These are phyloP conservation scores for Psittacula cyanocephala DNA, from an alignment of 2,113 vertebrate species.

Conservation along the genomic window DNA sequence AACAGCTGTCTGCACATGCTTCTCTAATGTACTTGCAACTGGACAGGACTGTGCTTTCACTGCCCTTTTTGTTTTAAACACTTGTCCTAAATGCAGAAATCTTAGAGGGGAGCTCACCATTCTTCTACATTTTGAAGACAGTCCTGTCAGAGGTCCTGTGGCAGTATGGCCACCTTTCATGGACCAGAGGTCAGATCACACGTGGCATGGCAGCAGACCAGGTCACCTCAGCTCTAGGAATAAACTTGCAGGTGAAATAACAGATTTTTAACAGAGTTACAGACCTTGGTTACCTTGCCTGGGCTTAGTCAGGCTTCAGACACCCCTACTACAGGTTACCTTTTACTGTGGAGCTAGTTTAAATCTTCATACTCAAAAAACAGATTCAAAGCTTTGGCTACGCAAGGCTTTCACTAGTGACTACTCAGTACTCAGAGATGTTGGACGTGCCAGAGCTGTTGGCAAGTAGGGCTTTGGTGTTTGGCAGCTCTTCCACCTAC, in stretches of 20 bases:
- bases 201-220: background rate
- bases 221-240: background rate
- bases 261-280: background rate
- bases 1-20: background rate
- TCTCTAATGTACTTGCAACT: background rate
- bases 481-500: background rate
- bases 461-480: background rate
- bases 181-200: background rate
- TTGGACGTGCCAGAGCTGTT: background rate
- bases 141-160: background rate
- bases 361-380: background rate
- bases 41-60: background rate
- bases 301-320: fast-evolving
- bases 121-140: background rate
- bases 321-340: background rate
- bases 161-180: background rate
- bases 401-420: background rate
- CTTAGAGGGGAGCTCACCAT: background rate
- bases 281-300: background rate
- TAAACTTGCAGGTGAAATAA: background rate
- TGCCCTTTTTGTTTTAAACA: background rate
- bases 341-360: background rate
- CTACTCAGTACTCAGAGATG: background rate
- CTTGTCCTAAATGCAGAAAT: background rate
- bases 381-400: background rate